These are phyloP conservation scores for Bergia puertoricense DNA, from an alignment of 92 coral and sea anemone genomes.

Conservation along the genomic window DNA sequence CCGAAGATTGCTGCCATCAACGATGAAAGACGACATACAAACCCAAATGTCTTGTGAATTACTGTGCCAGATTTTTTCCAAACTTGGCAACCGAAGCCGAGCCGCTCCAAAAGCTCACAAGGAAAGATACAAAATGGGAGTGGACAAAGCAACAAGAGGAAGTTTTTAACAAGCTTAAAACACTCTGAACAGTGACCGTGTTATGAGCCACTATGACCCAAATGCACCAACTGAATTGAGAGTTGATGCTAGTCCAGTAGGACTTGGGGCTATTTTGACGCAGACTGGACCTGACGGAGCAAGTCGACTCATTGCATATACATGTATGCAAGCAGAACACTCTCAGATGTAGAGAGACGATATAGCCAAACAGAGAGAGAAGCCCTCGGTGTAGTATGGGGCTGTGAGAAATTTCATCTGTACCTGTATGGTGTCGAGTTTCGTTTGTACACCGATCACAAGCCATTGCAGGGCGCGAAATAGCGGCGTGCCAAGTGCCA, in stretches of 20 bases:
- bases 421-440: background rate
- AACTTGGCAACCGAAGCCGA: constrained; percentile 30
- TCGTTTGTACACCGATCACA: background rate
- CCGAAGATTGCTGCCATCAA: constrained; percentile 37
- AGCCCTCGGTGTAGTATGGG: background rate
- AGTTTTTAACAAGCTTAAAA: background rate
- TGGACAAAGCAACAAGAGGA: background rate
- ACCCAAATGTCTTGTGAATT: constrained; percentile 33
- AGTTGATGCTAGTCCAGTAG: background rate
- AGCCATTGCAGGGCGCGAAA: background rate
- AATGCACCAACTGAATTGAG: constrained; percentile 4
- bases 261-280: constrained; percentile 3
- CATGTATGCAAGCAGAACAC: background rate
- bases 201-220: background rate
- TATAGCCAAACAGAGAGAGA: background rate
- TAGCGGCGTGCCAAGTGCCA: no score
- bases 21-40: constrained; percentile 25
- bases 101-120: constrained; percentile 38
- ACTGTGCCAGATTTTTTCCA: constrained; percentile 50
- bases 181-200: constrained; percentile 6
- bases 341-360: background rate
- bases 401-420: background rate
- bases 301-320: background rate
- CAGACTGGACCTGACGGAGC: background rate
- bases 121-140: background rate